Evolutionary conservation across 2,888 invertebrate genomes (phyloP).

Genomic region (Keiferia lycopersicella): DNA sequence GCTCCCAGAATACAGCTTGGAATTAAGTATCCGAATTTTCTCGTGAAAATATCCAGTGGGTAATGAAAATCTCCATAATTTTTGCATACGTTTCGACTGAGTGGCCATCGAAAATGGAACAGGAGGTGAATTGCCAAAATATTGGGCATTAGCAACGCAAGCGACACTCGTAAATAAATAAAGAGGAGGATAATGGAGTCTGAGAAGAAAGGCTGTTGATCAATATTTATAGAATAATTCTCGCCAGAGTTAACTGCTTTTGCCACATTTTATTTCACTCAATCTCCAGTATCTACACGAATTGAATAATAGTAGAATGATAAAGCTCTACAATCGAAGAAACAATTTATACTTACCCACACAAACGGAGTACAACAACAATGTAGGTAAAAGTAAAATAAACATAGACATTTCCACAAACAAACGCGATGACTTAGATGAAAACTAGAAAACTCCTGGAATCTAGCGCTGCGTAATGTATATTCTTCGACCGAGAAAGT

Average conservation of each 20-base stretch:
- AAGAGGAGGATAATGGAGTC: conserved; percentile 42
- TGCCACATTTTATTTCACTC: not conserved
- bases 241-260: not conserved
- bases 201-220: conserved; percentile 36
- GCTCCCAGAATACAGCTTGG: not conserved
- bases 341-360: no score
- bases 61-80: conserved; percentile 7
- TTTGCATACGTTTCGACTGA: conserved; percentile 13
- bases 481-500: not conserved
- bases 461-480: conserved; percentile 13
- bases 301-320: not conserved
- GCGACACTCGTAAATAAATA: conserved; percentile 39
- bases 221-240: conserved; percentile 44
- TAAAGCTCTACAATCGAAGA: not conserved
- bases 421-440: not conserved
- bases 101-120: not conserved
- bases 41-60: not conserved
- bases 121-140: conserved; percentile 9
- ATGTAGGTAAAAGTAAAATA: not conserved
- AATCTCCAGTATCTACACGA: not conserved
- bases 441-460: not conserved
- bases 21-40: not conserved
- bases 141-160: conserved; percentile 7
- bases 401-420: not conserved
- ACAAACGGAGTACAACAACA: no score